Base-by-base conservation (phyloP, 2,113 vertebrate genomes). In the Turnix velox region DNA sequence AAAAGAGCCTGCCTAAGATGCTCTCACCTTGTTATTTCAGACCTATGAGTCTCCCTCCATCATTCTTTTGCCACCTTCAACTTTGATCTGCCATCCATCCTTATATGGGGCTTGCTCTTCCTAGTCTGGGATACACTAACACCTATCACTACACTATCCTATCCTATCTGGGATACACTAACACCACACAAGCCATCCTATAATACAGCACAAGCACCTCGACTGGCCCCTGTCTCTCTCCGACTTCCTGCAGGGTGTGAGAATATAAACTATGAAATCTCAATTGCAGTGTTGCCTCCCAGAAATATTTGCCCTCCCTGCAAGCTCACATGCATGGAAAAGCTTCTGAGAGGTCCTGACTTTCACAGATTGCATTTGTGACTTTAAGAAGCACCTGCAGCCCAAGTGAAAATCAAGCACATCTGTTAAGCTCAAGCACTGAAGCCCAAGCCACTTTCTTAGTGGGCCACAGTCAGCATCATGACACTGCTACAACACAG, bases 351-450 rank as follows among this genome's bases (percentile, higher is more conserved):
- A 9, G 3, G 23, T 39, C 46, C 59, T 85, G 39, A 48, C 4
- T 2, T 54, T 49, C 43, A 65, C 58, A 19, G 6, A 35, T 1
- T 39, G 43, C 18, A 27, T 17, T 52, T 87, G 87, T 69, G 31
- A 51, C 35, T 66, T 9, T 1, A 54, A 74, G 55, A 1, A 66
- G 42, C 59, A 46, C 30, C 72, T 57, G 58, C 33, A 85, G 58
- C 37, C n/a, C 48, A 27, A 55, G 49, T 23, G 49, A 73, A 65
- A 73, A 54, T 12, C 8, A 39, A 69, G n/a, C 30, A 27, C 86
- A 22, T 7, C 16, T 54, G 75, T 65, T 30, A 46, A 67, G 43
- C 14, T 18, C 0, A 1, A 58, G 49, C 4, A 1, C 6, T 62
- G 74, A 48, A 59, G 35, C 49, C 18, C 71, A 87, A 52, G 35